phyloP scores from a whole-genome alignment of 2,797 vertebrate species.

The Muscicapa comitata region DNA sequence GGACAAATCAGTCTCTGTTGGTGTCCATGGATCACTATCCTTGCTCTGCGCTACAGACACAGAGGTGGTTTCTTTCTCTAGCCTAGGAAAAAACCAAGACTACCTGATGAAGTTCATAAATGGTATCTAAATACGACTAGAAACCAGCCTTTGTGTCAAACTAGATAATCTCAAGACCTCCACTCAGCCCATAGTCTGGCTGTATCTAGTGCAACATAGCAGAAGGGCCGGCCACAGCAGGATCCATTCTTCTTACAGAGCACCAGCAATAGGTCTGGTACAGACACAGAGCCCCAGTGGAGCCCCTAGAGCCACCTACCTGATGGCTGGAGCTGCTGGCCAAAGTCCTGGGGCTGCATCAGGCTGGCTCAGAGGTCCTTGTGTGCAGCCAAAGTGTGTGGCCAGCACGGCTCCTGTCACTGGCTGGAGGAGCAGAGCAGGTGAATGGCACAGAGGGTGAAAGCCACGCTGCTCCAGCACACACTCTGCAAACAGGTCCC shows the following conservation, averaged over 20 bases:
- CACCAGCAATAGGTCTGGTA: background rate
- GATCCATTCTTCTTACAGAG: background rate
- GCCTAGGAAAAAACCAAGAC: background rate
- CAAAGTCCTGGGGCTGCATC: accelerated
- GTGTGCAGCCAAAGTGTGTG: accelerated
- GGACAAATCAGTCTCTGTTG: background rate
- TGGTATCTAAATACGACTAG: background rate
- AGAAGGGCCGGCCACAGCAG: background rate
- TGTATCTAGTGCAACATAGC: background rate
- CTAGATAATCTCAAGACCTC: background rate
- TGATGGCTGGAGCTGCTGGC: accelerated
- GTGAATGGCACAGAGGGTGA: background rate
- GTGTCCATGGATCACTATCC: background rate
- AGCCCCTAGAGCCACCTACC: background rate
- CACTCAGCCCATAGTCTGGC: background rate
- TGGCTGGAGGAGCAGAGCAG: background rate
- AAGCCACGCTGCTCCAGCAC: background rate
- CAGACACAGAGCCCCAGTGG: background rate
- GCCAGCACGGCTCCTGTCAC: accelerated
- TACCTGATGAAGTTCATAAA: background rate
- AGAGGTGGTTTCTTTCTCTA: background rate
- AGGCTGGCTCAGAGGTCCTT: background rate
- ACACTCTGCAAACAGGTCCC: background rate
- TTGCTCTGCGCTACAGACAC: background rate
- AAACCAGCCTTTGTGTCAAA: background rate